Evolutionary conservation across 2,113 vertebrate species (phyloP), one percentile per base, ranked within the genome.

Genomic region (Stigmatopora argus): DNA sequence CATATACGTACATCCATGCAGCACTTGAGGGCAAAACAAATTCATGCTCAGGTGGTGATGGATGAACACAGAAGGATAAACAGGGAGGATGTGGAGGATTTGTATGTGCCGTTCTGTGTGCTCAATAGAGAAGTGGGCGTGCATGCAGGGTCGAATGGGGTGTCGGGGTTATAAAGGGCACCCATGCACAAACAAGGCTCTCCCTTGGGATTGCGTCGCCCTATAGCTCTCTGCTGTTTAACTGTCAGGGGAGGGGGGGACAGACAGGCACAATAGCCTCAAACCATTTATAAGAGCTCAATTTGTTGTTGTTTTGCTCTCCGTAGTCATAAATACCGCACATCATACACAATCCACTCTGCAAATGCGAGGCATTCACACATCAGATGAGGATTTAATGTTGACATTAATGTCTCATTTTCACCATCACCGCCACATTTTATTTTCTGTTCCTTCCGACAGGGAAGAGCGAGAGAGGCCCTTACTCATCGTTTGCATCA

Each of bases 401-500:
- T 73, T 79, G 71, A 70, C 72, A 80, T 77, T 70, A 78, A 84
- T 69, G 48, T 57, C 57, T 57, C 63, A 63, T 70, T 78, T 77
- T 67, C 38, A 62, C 8, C 0, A 68, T 65, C 55, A 73, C 73
- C 68, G 70, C 69, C 63, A 72, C 13, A 62, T 73, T 80, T 66
- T 65, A 47, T 64, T 18, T 67, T 78, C 61, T 15, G 56, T 75
- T 63, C n/a, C 26, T 53, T 41, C 6, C 58, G 65, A 4, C 77
- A 98, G 96, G 94, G 48, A 99, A 98, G 88, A 59, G 88, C 0
- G 96, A 98, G 60, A 89, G 94, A 71, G 86, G 89, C n/a, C 23
- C 90, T 0, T 99, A 96, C 65, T 70, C 92, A 1, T 70, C 93
- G 1, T 97, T 97, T 1, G 88, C 90, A 78, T 83, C 93, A 79